Base-by-base conservation (phyloP, 2,113 vertebrate species). In the Erythrolamprus reginae region DNA sequence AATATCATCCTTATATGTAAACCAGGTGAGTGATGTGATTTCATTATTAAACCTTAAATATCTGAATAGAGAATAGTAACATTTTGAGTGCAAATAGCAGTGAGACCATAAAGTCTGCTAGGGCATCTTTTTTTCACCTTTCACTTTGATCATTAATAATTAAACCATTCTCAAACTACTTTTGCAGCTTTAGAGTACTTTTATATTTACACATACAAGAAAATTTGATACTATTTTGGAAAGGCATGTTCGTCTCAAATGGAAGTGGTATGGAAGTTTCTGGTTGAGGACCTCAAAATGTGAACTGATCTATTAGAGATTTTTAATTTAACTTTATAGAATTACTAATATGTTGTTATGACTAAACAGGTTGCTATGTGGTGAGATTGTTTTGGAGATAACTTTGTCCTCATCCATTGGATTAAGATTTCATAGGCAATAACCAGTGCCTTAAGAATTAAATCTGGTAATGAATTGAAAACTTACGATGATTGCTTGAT, bases 1-100 rank as follows among this genome's bases (percentile, higher is more conserved):
- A 97, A 98, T 48, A 96, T 99, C 92, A 98, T 97, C 3, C 96
- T 99, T 23, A 88, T 98, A 10, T 99, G 99, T 94, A 99, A 98
- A 94, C 98, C 99, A 93, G 98, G 98, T 99, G 45, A 94, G 91
- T 92, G 70, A 5, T 38, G 1, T 0, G 0, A 21, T 17, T 83
- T 82, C 33, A 55, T 53, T 82, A 38, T 77, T 70, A 77, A 42
- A 21, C 17, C 33, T 77, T 21, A 77, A 77, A 42, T 42, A 77
- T 8, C 33, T 38, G 70, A 23, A 77, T 42, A 77, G 28, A 70
- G 28, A 70, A 70, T 33, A 70, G 61, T 17, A 70, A 65, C n/a
- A 13, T 33, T 65, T 70, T 70, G 13, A 70, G 33, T 33, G n/a
- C 61, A 70, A 70, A 33, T 70, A 13, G 61, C 28, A 70, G 13